Conservation (phyloP, 2,797 vertebrate genomes). For the Oreortyx pictus region DNA sequence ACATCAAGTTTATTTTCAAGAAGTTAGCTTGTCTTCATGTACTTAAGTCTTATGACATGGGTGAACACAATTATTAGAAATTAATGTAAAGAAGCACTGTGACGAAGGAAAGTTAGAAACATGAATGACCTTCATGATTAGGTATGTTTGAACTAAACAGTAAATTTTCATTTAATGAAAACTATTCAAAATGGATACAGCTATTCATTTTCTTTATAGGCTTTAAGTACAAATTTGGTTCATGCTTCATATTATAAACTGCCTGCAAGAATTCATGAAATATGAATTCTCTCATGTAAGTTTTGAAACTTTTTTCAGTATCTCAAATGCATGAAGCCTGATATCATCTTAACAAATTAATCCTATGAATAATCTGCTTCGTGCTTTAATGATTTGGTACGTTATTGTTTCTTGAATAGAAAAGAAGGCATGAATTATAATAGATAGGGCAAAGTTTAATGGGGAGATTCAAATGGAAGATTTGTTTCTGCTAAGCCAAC, state of each 20-base stretch:
- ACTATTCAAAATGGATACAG: neutral
- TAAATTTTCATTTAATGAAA: neutral
- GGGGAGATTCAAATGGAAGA: constrained; percentile 43
- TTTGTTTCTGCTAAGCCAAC: constrained; percentile 62
- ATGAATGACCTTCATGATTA: neutral
- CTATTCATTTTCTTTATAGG: neutral
- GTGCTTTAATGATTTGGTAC: neutral
- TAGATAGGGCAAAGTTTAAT: constrained; percentile 57
- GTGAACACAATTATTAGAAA: neutral
- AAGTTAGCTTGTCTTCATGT: neutral
- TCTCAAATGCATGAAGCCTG: neutral
- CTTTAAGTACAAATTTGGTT: neutral
- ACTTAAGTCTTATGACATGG: neutral
- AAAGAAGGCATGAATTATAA: neutral
- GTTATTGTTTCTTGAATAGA: neutral
- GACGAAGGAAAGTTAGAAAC: neutral
- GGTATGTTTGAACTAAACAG: neutral
- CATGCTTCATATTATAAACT: neutral
- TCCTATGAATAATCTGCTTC: neutral
- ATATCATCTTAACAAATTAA: neutral
- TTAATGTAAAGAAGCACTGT: neutral
- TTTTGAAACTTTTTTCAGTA: neutral
- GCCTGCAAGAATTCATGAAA: neutral
- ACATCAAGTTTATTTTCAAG: neutral
- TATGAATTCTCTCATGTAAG: neutral